phyloP scores from a whole-genome alignment of 1,140 invertebrate species.

The Diorhabda elongata region DNA sequence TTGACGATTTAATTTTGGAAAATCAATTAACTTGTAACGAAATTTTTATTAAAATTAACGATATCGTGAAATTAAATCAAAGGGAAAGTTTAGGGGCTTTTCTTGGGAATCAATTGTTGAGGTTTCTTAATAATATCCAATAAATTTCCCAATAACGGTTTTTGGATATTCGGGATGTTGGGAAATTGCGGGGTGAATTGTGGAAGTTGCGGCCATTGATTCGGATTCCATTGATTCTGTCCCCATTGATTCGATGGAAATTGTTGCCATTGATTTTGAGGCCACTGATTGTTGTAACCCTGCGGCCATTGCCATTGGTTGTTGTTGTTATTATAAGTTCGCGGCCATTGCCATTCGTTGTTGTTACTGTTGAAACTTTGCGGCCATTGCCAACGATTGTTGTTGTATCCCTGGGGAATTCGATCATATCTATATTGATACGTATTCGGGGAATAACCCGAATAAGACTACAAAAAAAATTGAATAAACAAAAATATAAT shows the following conservation, averaged over 20 bases:
- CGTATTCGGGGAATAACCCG: too few species aligned
- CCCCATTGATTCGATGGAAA: background rate
- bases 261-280: conserved; percentile 12
- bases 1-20: too few species aligned
- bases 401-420: too few species aligned
- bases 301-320: background rate
- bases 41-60: too few species aligned
- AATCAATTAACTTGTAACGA: too few species aligned
- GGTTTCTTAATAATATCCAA: conserved; percentile 12
- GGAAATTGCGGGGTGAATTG: conserved; percentile 10
- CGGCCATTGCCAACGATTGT: too few species aligned
- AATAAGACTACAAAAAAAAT: too few species aligned
- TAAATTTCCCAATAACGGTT: background rate
- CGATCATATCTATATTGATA: too few species aligned
- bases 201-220: conserved; percentile 4
- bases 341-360: too few species aligned
- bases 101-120: conserved; percentile 1
- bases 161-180: background rate
- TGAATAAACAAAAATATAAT: too few species aligned
- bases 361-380: too few species aligned
- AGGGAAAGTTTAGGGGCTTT: background rate
- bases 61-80: too few species aligned
- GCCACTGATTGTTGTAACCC: background rate
- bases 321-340: background rate
- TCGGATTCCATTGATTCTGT: background rate